Base-by-base conservation (phyloP, 2,797 vertebrate species). In the Sebastes steindachneri region DNA sequence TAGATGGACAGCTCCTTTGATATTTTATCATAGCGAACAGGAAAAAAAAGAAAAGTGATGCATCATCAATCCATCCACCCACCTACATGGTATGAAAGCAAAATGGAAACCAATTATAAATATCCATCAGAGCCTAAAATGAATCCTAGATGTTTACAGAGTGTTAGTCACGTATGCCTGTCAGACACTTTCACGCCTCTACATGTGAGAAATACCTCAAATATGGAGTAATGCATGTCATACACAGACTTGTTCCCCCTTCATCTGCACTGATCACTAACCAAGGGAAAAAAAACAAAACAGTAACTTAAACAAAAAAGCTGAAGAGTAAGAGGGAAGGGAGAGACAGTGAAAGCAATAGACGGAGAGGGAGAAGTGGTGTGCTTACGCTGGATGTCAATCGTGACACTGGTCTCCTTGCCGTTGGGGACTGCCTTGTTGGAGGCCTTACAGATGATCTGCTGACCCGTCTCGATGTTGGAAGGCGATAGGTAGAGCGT, bases 361-460 rank as follows among this genome's bases (percentile, higher is more conserved):
- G 37, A 12, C 4, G 48, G 21, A 45, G n/a, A 29, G 7, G 9
- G 19, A 70, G 26, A 77, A 58, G 41, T 41, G 26, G 37, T 33
- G 2, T 28, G 95, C 98, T 99, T 95, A 99, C 98, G 98, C 71
- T 99, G 98, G 92, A 99, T 98, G 91, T 99, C 98, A 0, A 99
- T 97, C 21, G 97, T 99, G 94, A 99, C 97, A 0, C 97, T 97
- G 4, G 97, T 97, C 94, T 99, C 98, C 90, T 98, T 99, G 73
- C 98, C 98, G 0, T 95, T 95, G 19, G 98, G 98, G 57, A 99
- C 94, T 19, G 98, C 98, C 91, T 99, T 99, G 96, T 99, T 99
- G 86, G 97, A 98, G 58, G 98, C 97, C 0, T 97, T 95, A 82
- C 98, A 99, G 85, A 97, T 94, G 75, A 99, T 98, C 90, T 95